A percentile compares a stretch with the other conserved stretches of the same genome.
phyloP scores from a whole-genome alignment of 2,797 vertebrate genomes.

The Enteromius anoplus region DNA sequence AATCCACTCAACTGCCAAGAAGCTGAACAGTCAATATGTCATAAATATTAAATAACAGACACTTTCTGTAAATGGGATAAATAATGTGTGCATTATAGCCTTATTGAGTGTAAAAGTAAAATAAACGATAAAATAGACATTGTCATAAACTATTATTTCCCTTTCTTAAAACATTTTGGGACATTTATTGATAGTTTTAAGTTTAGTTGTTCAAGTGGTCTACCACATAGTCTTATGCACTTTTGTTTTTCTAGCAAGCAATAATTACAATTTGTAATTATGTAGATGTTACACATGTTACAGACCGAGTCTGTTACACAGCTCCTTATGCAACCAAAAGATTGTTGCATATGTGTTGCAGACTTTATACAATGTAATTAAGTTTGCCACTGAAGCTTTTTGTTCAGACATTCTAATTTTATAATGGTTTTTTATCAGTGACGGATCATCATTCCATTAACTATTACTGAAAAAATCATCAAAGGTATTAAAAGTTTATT shows the following conservation, averaged over 20 bases:
- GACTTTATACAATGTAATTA: background rate
- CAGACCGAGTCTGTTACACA: too few relatives aligned
- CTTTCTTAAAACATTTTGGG: background rate
- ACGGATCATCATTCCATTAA: background rate
- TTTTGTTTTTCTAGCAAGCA: background rate
- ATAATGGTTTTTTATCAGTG: background rate
- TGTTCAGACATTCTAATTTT: background rate
- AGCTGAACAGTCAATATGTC: background rate
- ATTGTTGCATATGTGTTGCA: too few relatives aligned
- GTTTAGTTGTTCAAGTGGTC: background rate
- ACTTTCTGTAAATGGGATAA: background rate
- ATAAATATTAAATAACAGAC: background rate
- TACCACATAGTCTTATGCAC: background rate
- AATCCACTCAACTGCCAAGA: background rate
- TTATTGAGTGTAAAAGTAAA: background rate
- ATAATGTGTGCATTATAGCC: background rate
- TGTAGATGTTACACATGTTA: too few relatives aligned
- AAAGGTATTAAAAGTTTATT: background rate
- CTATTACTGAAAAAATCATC: background rate
- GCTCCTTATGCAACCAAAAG: too few relatives aligned
- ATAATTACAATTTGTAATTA: too few relatives aligned
- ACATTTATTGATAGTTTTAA: background rate
- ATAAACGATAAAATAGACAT: background rate
- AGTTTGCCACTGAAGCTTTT: background rate
- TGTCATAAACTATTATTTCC: background rate